Evolutionary conservation across 2,888 invertebrate species (phyloP).

Genomic region (Cephus rjabovi): DNA sequence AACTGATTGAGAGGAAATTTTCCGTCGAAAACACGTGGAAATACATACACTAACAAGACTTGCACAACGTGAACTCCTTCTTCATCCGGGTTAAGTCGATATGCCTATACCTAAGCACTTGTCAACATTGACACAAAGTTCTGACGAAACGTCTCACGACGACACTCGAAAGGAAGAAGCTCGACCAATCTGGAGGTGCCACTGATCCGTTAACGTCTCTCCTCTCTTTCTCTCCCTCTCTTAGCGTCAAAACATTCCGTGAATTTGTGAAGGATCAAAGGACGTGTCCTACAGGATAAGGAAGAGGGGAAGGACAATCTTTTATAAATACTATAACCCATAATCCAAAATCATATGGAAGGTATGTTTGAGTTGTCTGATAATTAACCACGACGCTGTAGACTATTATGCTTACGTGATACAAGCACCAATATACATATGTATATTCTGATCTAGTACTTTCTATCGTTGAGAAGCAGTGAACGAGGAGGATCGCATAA

Average conservation of each 20-base stretch:
- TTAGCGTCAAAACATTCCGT: background rate
- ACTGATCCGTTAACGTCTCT: background rate
- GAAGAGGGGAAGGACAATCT: background rate
- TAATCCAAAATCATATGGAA: too few relatives aligned
- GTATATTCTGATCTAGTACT: background rate
- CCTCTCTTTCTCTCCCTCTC: background rate
- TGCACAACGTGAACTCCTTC: background rate
- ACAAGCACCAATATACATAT: too few relatives aligned
- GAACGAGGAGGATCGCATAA: background rate
- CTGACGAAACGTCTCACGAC: background rate
- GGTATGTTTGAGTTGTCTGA: too few relatives aligned
- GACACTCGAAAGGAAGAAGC: background rate
- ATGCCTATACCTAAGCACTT: background rate
- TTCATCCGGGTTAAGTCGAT: background rate
- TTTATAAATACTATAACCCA: background rate
- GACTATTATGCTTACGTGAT: too few relatives aligned
- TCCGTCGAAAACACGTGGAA: background rate
- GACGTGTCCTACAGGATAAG: background rate
- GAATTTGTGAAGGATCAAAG: background rate
- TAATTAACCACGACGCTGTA: too few relatives aligned
- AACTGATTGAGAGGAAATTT: background rate
- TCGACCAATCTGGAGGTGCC: background rate
- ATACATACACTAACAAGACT: background rate
- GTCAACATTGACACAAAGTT: background rate
- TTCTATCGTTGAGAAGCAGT: background rate